Conservation (phyloP, 2,113 vertebrate species). For the Amphiprion percula region DNA sequence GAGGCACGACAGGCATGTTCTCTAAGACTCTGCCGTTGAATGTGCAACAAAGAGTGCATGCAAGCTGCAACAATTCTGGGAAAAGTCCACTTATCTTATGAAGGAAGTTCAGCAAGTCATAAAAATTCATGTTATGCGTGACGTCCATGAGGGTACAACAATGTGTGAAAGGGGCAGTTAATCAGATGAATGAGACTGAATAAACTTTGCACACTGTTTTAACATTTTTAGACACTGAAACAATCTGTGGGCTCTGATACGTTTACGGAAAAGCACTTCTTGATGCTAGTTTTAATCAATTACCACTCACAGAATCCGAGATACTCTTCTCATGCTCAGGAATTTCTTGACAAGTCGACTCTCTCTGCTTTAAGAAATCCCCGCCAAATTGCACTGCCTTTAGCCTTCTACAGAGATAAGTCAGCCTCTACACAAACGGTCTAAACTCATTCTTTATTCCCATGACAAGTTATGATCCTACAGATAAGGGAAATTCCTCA, state of each 20-base stretch:
- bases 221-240: constrained; percentile 7
- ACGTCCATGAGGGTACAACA: constrained; percentile 2
- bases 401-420: constrained; percentile 33
- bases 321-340: constrained; percentile 4
- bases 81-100: constrained; percentile 73
- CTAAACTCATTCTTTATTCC: constrained; percentile 43
- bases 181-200: too few species aligned
- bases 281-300: background rate
- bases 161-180: too few species aligned
- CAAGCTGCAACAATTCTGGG: constrained; percentile 79
- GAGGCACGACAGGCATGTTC: constrained; percentile 64
- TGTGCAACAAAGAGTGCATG: constrained; percentile 66
- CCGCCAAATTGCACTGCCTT: constrained; percentile 12
- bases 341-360: constrained; percentile 6
- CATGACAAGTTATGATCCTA: constrained; percentile 51
- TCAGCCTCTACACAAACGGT: constrained; percentile 21
- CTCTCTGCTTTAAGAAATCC: constrained; percentile 1
- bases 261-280: background rate
- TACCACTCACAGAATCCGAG: constrained; percentile 17
- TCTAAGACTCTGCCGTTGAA: constrained; percentile 59
- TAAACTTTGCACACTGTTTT: too few species aligned
- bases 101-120: constrained; percentile 70
- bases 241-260: background rate
- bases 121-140: constrained; percentile 14
- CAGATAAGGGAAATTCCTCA: constrained; percentile 61